Evolutionary conservation across 2,888 invertebrate species (phyloP).

Genomic region (Agonopterix alstromeriana): DNA sequence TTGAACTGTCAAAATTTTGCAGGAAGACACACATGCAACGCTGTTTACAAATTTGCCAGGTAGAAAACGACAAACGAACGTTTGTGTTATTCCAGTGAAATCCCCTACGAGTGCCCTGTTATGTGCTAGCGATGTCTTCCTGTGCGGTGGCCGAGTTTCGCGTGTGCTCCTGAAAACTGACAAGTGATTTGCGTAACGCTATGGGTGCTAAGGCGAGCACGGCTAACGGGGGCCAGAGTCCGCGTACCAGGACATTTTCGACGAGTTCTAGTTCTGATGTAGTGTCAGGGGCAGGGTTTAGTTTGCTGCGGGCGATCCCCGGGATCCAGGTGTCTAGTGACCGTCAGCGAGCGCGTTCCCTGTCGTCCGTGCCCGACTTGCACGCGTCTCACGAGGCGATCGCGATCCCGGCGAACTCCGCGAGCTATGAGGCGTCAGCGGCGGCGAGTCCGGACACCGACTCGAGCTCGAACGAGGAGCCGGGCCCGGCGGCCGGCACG

Average conservation of each 20-base stretch:
- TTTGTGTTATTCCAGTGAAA: constrained; percentile 48
- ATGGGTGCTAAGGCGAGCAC: constrained; percentile 94
- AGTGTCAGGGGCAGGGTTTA: constrained; percentile 79
- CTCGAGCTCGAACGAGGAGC: constrained; percentile 80
- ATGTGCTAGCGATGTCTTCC: constrained; percentile 65
- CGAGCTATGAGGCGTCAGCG: constrained; percentile 79
- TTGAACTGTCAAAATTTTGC: constrained; percentile 72
- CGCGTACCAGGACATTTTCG: constrained; percentile 85
- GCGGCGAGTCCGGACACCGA: constrained; percentile 82
- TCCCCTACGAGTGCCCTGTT: constrained; percentile 26
- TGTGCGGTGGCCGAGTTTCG: constrained; percentile 58
- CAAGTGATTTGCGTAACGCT: constrained; percentile 72
- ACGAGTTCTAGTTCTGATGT: constrained; percentile 83
- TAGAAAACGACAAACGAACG: constrained; percentile 42
- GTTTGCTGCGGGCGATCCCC: constrained; percentile 82
- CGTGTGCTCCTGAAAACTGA: constrained; percentile 62
- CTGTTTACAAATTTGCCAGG: constrained; percentile 64
- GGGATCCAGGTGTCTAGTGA: constrained; percentile 86
- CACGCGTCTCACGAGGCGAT: constrained; percentile 78
- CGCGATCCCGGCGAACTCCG: constrained; percentile 79
- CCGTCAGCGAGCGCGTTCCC: constrained; percentile 87
- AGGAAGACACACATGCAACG: constrained; percentile 67
- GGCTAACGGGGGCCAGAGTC: constrained; percentile 85
- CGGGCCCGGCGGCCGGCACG: constrained; percentile 47
- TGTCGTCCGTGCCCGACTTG: constrained; percentile 90